Evolutionary conservation across 2,113 vertebrate species (phyloP).

Genomic region (Ornithorhynchus anatinus): DNA sequence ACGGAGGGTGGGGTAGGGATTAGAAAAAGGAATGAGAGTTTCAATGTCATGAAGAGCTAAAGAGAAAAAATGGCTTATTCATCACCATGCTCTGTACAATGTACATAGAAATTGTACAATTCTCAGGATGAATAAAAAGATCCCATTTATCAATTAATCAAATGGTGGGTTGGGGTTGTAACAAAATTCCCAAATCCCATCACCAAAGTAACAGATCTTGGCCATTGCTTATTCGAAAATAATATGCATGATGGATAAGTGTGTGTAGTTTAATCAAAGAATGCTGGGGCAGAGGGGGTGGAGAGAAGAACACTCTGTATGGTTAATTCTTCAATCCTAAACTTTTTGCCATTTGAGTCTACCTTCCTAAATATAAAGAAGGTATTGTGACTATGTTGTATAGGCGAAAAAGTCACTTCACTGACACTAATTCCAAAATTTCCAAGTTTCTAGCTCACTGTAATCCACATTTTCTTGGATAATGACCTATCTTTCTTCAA

Average conservation of each 20-base stretch:
- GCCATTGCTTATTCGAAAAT: slow-evolving; percentile 55
- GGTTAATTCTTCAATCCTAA: slow-evolving; percentile 63
- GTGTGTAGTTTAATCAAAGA: slow-evolving; percentile 50
- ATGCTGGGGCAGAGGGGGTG: slow-evolving; percentile 20
- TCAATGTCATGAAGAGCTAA: slow-evolving; percentile 4
- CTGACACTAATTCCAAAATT: background rate
- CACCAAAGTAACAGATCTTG: slow-evolving; percentile 50
- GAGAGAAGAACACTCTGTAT: slow-evolving; percentile 45
- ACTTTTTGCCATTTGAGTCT: slow-evolving; percentile 44
- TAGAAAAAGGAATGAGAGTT: background rate
- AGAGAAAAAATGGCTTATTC: background rate
- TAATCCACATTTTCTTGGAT: slow-evolving; percentile 18
- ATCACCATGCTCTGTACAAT: slow-evolving; percentile 6
- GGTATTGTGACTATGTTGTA: background rate
- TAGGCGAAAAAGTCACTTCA: slow-evolving; percentile 23
- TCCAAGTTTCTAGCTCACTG: background rate
- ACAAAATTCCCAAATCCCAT: slow-evolving; percentile 57
- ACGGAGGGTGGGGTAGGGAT: background rate
- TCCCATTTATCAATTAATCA: slow-evolving; percentile 48
- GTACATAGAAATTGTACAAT: slow-evolving; percentile 63
- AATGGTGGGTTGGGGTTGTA: slow-evolving; percentile 52
- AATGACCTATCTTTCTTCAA: background rate
- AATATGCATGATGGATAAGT: slow-evolving; percentile 35
- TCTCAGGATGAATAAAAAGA: slow-evolving; percentile 62
- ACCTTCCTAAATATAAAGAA: slow-evolving; percentile 54